A percentile compares a stretch with the other conserved stretches of the same genome.
Conservation (phyloP, 1,140 invertebrate genomes). For the Sinella curviseta region DNA sequence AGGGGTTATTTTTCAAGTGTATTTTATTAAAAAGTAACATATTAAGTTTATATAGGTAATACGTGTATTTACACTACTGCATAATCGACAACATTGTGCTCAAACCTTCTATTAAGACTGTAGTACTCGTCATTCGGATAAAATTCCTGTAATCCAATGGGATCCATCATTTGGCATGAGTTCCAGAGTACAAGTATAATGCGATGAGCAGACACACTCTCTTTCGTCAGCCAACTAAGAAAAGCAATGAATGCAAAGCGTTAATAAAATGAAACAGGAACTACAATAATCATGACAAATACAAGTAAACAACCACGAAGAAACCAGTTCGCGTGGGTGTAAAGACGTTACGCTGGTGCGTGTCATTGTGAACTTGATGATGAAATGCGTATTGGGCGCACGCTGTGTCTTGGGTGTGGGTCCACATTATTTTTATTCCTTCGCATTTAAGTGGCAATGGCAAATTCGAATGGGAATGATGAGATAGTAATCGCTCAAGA, state of each 20-base stretch:
- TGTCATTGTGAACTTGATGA: neutral
- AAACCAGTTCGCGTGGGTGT: neutral
- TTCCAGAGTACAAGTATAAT: neutral
- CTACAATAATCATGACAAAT: neutral
- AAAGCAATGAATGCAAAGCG: neutral
- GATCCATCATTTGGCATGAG: conserved; percentile 1
- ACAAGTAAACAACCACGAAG: neutral
- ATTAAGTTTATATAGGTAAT: too few species aligned
- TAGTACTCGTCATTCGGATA: neutral
- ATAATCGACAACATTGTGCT: too few species aligned
- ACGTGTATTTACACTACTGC: too few species aligned
- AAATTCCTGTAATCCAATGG: conserved; percentile 7
- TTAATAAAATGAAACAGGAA: neutral
- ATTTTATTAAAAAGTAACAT: too few species aligned
- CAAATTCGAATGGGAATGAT: neutral
- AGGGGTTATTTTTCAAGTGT: too few species aligned
- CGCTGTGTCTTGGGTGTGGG: neutral
- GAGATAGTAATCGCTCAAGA: neutral
- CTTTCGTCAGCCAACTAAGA: too few species aligned
- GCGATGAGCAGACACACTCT: too few species aligned
- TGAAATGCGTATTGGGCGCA: neutral
- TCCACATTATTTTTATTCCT: too few species aligned
- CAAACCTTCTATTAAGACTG: too few species aligned
- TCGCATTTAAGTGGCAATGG: too few species aligned
- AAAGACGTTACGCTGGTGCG: too few species aligned